Conservation (phyloP, 2,113 vertebrate species). For the Heloderma charlesbogerti region DNA sequence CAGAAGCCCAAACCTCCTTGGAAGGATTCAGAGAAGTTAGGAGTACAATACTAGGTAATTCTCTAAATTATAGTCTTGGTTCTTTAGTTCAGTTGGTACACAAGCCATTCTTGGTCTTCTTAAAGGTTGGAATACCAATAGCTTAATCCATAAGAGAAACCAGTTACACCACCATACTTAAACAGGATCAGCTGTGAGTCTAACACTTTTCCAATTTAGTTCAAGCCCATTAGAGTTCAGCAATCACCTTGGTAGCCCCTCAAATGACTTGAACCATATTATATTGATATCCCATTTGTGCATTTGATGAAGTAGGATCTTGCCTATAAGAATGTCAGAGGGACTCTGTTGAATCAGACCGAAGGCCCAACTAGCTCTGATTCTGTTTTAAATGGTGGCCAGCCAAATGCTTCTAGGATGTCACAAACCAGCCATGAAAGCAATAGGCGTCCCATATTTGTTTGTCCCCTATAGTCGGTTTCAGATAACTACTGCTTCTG, state of each 20-base stretch:
- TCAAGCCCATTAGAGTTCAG: neutral
- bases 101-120: neutral
- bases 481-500: neutral
- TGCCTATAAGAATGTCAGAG: neutral
- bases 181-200: neutral
- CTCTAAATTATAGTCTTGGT: neutral
- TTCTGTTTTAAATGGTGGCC: neutral
- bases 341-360: no score
- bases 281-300: neutral
- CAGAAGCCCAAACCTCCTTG: slow-evolving; percentile 39
- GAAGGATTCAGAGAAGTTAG: slow-evolving; percentile 53
- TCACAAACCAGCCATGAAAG: neutral
- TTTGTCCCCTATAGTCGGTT: neutral
- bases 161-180: neutral
- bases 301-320: neutral
- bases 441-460: neutral
- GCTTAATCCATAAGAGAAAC: neutral
- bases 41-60: slow-evolving; percentile 39
- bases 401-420: neutral
- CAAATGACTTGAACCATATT: neutral
- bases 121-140: neutral
- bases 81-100: neutral
- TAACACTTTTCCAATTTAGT: neutral
- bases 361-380: neutral
- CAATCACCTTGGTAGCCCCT: neutral